Conservation (phyloP, 2,113 vertebrate species). For the Hypocryptadius cinnamomeus region DNA sequence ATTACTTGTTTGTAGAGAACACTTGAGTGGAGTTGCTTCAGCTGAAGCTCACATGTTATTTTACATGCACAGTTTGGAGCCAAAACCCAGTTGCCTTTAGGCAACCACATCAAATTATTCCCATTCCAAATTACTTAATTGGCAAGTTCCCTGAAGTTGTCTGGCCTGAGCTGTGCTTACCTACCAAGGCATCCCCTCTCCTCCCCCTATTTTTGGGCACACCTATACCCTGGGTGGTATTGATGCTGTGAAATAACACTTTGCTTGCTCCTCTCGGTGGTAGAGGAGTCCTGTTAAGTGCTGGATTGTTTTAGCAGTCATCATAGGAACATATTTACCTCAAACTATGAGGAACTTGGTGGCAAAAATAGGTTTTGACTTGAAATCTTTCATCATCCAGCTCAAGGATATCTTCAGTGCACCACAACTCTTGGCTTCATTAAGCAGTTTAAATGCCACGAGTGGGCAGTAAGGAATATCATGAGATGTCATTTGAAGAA, state of each 20-base stretch:
- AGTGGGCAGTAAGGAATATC: constrained; percentile 21
- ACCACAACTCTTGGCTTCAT: neutral
- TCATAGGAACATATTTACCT: neutral
- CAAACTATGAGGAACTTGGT: neutral
- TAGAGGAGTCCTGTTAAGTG: neutral
- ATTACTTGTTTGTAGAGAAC: neutral
- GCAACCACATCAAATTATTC: neutral
- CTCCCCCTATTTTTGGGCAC: neutral
- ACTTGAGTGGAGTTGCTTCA: neutral
- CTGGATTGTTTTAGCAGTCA: neutral
- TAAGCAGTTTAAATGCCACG: neutral
- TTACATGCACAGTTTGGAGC: neutral
- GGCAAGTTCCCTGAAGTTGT: neutral
- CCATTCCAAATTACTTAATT: neutral
- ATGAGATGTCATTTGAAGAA: neutral
- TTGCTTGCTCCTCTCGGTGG: neutral
- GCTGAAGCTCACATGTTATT: neutral
- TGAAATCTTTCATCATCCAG: neutral
- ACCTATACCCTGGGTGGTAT: neutral
- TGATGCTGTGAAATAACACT: neutral
- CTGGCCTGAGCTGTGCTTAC: neutral
- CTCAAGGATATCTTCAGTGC: neutral
- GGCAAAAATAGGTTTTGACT: neutral
- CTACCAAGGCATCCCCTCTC: neutral
- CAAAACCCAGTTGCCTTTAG: neutral